phyloP scores from a whole-genome alignment of 1,140 invertebrate genomes.

The Drosophila prosaltans region DNA sequence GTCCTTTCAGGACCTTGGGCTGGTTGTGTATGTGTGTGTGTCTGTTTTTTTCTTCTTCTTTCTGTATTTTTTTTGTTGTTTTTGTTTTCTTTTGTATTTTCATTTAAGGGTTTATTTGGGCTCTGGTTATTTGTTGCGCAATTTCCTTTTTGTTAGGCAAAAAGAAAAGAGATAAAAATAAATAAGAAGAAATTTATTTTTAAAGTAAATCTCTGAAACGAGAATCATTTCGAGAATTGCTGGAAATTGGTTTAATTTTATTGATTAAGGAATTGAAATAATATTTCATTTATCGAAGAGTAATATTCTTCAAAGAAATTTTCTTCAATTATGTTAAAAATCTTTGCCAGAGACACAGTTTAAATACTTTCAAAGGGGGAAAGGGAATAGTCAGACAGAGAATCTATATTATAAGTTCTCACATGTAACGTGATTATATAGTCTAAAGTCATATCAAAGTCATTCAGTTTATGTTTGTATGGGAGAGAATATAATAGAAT shows the following conservation, averaged over 20 bases:
- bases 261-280: constrained; percentile 1
- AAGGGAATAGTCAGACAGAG: no score
- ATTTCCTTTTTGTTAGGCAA: constrained; percentile 44
- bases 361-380: no score
- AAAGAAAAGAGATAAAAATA: constrained; percentile 28
- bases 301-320: background rate
- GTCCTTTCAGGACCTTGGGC: constrained; percentile 38
- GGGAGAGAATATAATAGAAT: no score
- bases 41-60: background rate
- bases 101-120: constrained; percentile 55
- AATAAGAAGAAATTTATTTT: constrained; percentile 44
- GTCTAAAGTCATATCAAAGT: no score
- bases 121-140: constrained; percentile 46
- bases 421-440: no score
- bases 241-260: constrained; percentile 4
- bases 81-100: constrained; percentile 27
- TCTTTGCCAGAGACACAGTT: background rate
- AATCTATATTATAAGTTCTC: no score
- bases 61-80: background rate
- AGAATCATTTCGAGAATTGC: background rate
- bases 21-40: background rate
- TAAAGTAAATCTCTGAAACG: constrained; percentile 3
- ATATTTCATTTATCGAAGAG: background rate
- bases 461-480: no score
- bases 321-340: no score